Evolutionary conservation across 2,797 vertebrate genomes (phyloP).

Genomic region (Nothura maculosa): DNA sequence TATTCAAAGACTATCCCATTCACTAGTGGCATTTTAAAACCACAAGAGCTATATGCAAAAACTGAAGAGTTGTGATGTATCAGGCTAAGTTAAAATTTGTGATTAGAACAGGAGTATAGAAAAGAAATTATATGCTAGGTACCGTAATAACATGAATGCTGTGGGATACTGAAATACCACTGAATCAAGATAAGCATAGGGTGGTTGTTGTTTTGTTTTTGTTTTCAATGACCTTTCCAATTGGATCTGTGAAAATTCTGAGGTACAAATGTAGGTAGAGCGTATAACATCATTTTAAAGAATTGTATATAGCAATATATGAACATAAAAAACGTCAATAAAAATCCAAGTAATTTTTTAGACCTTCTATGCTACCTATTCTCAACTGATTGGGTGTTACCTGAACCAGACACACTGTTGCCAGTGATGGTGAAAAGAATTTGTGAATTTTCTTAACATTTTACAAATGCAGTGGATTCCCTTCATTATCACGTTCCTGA

Average conservation of each 20-base stretch:
- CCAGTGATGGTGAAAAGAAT: background rate
- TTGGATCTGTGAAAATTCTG: constrained; percentile 25
- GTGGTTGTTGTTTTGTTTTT: background rate
- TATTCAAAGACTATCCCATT: constrained; percentile 9
- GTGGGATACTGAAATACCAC: constrained; percentile 1
- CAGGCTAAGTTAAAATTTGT: background rate
- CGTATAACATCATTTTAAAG: constrained; percentile 25
- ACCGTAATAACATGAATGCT: constrained; percentile 16
- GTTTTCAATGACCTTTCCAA: constrained; percentile 49
- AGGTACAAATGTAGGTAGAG: constrained; percentile 7
- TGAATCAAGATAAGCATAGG: constrained; percentile 45
- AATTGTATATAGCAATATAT: background rate
- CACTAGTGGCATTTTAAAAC: background rate
- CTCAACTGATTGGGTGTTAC: background rate
- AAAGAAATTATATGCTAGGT: constrained; percentile 25
- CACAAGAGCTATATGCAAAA: background rate
- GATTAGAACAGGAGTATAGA: background rate
- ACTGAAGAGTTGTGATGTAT: background rate
- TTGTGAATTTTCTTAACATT: constrained; percentile 14
- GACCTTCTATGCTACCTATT: background rate
- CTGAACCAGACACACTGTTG: background rate
- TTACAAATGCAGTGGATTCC: constrained; percentile 42
- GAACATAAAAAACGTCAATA: background rate
- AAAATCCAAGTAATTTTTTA: background rate
- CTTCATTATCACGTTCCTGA: background rate